Evolutionary conservation across 2,113 vertebrate species (phyloP).

Genomic region (Pseudonaja textilis): DNA sequence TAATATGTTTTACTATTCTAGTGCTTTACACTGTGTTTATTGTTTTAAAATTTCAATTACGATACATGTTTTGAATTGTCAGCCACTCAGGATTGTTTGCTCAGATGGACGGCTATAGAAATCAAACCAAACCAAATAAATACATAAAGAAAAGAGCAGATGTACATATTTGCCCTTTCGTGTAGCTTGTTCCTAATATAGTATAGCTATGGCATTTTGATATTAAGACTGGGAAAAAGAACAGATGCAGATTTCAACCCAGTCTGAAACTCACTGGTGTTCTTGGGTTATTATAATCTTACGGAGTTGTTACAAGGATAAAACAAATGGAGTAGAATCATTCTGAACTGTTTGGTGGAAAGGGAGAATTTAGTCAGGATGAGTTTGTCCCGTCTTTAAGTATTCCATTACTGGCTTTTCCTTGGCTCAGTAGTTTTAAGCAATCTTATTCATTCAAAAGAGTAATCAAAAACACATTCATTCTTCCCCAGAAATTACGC

Average conservation of each 20-base stretch:
- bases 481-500: background rate
- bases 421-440: background rate
- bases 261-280: background rate
- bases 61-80: no score
- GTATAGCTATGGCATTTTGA: background rate
- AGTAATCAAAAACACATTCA: background rate
- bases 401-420: background rate
- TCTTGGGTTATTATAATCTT: background rate
- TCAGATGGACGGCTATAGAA: no score
- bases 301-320: background rate
- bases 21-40: no score
- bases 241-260: background rate
- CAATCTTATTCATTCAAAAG: background rate
- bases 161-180: background rate
- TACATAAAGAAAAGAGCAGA: background rate
- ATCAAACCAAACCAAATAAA: no score
- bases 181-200: background rate
- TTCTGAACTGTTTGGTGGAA: background rate
- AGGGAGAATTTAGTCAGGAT: background rate
- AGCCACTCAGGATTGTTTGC: no score
- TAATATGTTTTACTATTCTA: no score
- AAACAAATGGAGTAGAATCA: background rate
- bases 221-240: background rate
- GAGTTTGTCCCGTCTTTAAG: background rate
- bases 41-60: no score